Percentiles rank a stretch among this genome's conserved stretches.
Evolutionary conservation across 2,888 invertebrate species (phyloP).

Genomic region (Eudemis profundana): DNA sequence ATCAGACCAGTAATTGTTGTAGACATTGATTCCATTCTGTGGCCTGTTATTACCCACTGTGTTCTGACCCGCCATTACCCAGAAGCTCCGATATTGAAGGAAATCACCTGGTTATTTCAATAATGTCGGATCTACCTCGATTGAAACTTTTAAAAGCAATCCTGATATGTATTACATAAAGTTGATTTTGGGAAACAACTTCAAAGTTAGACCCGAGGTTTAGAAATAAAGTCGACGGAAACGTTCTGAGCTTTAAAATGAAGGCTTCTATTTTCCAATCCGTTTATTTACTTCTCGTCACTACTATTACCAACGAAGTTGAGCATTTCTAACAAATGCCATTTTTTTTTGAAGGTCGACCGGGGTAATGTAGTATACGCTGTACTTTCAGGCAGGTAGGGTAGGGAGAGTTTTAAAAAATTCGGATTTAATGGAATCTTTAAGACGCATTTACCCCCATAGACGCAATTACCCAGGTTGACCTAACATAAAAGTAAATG

Average conservation of each 20-base stretch:
- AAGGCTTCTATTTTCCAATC: background rate
- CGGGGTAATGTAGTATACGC: constrained; percentile 4
- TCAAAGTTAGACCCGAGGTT: background rate
- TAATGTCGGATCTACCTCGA: background rate
- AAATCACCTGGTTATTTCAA: background rate
- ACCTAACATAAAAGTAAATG: too few species aligned
- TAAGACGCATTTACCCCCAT: too few species aligned
- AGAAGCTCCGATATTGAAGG: constrained; percentile 49
- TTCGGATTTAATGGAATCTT: too few species aligned
- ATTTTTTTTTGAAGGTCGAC: too few species aligned
- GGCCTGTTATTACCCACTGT: constrained; percentile 77
- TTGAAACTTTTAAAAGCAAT: background rate
- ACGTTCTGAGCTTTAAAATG: background rate
- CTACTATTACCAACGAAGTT: too few species aligned
- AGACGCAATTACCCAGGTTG: too few species aligned
- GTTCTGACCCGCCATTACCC: constrained; percentile 72
- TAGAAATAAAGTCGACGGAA: background rate
- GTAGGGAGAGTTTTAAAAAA: too few species aligned
- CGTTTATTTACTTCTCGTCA: too few species aligned
- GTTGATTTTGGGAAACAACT: constrained; percentile 2
- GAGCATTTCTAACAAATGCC: too few species aligned
- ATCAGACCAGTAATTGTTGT: constrained; percentile 35
- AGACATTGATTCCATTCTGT: constrained; percentile 65
- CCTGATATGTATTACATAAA: background rate
- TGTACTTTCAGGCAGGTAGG: background rate